Evolutionary conservation across 2,113 vertebrate species (phyloP), one percentile per base, ranked within the genome.

Genomic region (Nothobranchius kuhntae): DNA sequence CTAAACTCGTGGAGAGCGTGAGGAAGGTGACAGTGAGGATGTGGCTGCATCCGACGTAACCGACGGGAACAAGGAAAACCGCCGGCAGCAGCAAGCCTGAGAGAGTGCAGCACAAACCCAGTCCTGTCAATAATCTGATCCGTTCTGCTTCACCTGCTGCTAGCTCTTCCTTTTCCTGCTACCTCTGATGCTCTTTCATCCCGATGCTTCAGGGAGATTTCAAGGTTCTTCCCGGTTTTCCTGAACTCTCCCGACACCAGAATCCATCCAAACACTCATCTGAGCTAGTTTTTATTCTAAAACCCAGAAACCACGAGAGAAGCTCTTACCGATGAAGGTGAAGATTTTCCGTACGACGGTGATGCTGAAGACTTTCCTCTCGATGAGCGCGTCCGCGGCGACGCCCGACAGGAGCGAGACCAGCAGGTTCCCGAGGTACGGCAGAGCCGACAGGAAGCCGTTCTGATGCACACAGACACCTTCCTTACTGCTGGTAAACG

Each of bases 261-360:
- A 30, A 30, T 30, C 30, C 30, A 30, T 30, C 30, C 30, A 30
- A 30, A 30, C 2, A 30, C 14, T 7, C 6, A 7, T 2, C 47
- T n/a, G 5, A 48, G 47, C 47, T n/a, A 14, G n/a, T 6, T n/a
- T 7, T 2, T 8, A 15, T 9, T 9, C 38, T 40, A 40, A 9
- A 40, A 40, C 38, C 38, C 38, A 40, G 7, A 40, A 9, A 40
- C 7, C 15, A 51, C 4, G 17, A 26, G 11, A 26, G 1, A 26
- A 2, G 17, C 1, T 30, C 84, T 88, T 73, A 91, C 94, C 94
- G 24, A 75, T 26, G 0, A 86, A 3, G 0, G 94, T 95, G 72
- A 95, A 95, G 68, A 94, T 65, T 51, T 96, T 95, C 4, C 94
- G 91, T 2, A 93, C 64, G 0, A 61, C 44, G 12, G 92, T 81